phyloP scores from a whole-genome alignment of 2,888 invertebrate genomes.

The Drosophila kanekoi region DNA sequence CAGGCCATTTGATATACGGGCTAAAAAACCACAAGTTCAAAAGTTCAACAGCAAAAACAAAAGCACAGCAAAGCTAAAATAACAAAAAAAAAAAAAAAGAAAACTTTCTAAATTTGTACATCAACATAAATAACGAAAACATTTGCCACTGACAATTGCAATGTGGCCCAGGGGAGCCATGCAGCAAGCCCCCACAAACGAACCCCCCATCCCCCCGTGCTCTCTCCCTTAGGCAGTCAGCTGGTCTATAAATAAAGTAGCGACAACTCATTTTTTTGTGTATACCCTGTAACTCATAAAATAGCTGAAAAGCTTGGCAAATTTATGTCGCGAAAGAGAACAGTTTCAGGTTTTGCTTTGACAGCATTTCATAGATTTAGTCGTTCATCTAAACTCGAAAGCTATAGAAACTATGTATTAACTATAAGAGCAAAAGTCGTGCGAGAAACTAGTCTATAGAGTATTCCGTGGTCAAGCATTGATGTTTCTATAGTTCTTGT shows the following conservation, averaged over 20 bases:
- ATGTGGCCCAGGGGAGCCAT: conserved; percentile 65
- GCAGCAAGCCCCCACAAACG: conserved; percentile 7
- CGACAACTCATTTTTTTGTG: conserved; percentile 2
- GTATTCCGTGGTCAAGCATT: conserved; percentile 4
- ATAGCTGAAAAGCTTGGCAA: no score
- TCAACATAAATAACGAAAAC: conserved; percentile 63
- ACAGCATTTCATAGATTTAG: neutral
- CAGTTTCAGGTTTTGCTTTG: no score
- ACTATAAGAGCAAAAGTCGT: no score
- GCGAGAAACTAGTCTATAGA: neutral
- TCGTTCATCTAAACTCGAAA: neutral
- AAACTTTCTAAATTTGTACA: conserved; percentile 74
- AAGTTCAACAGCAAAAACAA: conserved; percentile 56
- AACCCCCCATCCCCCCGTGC: neutral
- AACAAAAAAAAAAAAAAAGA: conserved; percentile 13
- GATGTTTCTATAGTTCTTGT: neutral
- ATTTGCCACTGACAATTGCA: conserved; percentile 68
- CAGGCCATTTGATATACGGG: conserved; percentile 38
- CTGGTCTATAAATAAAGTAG: conserved; percentile 39
- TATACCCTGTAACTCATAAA: conserved; percentile 13
- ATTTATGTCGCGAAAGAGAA: no score
- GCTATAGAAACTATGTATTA: neutral
- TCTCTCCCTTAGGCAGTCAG: neutral
- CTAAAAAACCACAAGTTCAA: conserved; percentile 61
- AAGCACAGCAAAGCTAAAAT: conserved; percentile 10